phyloP scores from a whole-genome alignment of 2,888 invertebrate species.

The Torymus aiolomorphi region DNA sequence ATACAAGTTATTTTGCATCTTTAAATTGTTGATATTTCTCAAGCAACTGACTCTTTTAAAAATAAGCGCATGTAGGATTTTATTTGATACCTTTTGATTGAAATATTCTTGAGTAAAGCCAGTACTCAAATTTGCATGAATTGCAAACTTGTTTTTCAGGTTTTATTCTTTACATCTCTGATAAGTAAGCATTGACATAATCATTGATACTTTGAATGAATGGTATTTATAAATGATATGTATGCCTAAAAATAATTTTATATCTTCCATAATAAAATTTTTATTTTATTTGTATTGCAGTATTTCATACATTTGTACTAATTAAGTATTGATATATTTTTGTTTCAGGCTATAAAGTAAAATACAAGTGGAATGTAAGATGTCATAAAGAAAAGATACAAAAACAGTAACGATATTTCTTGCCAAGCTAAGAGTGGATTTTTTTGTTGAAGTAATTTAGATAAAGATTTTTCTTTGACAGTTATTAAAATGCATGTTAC shows the following conservation, averaged over 20 bases:
- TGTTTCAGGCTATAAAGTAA: constrained; percentile 36
- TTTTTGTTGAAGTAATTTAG: constrained; percentile 36
- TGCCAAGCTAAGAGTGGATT: constrained; percentile 15
- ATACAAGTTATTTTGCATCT: background rate
- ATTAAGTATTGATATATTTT: background rate
- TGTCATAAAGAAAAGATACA: constrained; percentile 23
- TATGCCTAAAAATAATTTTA: constrained; percentile 24
- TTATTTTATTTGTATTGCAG: no score
- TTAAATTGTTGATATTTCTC: constrained; percentile 1
- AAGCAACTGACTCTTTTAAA: background rate
- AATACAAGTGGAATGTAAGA: background rate
- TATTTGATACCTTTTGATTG: constrained; percentile 12
- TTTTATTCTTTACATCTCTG: constrained; percentile 38
- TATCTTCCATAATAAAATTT: no score
- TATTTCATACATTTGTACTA: no score
- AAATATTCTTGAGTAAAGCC: constrained; percentile 28
- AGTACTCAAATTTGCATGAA: constrained; percentile 36
- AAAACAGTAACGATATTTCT: constrained; percentile 2
- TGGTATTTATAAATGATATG: background rate
- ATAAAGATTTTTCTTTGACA: constrained; percentile 12
- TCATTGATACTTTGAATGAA: constrained; percentile 11
- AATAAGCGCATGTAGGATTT: constrained; percentile 13
- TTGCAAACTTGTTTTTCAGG: constrained; percentile 53
- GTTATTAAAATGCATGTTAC: constrained; percentile 75
- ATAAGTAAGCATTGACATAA: constrained; percentile 8